Conservation (phyloP, 2,888 invertebrate genomes). For the Rhyacophila evoluta region DNA sequence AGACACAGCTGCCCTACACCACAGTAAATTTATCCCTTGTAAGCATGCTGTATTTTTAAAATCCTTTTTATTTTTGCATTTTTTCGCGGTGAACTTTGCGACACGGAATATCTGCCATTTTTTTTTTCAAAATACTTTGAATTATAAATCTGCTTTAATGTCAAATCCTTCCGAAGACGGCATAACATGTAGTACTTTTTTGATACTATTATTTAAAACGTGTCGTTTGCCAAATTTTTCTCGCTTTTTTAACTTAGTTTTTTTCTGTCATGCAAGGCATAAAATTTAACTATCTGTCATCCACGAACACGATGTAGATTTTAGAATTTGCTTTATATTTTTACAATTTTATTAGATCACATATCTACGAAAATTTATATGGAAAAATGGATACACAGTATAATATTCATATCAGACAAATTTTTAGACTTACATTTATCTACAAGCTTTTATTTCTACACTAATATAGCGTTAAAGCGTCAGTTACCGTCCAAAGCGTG, state of each 20-base stretch:
- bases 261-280: not conserved
- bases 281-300: not conserved
- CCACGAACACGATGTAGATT: no score
- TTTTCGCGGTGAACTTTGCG: not conserved
- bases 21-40: not conserved
- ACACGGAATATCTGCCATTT: not conserved
- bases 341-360: no score
- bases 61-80: not conserved
- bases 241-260: not conserved
- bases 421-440: no score
- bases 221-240: not conserved
- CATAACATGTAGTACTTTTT: not conserved
- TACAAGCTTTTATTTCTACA: no score
- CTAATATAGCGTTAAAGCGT: no score
- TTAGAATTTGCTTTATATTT: no score
- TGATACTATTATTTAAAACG: conserved; percentile 8
- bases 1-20: not conserved
- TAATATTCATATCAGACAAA: no score
- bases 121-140: conserved; percentile 10
- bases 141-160: conserved; percentile 17
- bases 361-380: no score
- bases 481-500: no score
- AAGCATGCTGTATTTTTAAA: no score
- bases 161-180: not conserved
- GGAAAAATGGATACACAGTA: no score